phyloP scores from a whole-genome alignment of 2,797 vertebrate species.

The Aselliscus stoliczkanus region DNA sequence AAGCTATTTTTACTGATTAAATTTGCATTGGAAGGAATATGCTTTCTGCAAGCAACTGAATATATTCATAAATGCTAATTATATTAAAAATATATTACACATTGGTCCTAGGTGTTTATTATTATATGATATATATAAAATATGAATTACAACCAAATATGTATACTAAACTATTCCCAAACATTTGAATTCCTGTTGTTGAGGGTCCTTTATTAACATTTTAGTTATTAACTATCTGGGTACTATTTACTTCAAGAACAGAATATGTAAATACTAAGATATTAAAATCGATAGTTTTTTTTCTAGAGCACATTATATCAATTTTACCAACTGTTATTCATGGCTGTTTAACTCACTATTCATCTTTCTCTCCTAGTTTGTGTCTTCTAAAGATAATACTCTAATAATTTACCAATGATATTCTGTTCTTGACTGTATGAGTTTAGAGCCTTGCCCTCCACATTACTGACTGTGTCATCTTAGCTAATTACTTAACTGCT shows the following conservation, averaged over 20 bases:
- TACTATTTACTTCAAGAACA: neutral
- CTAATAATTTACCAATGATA: neutral
- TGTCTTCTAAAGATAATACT: neutral
- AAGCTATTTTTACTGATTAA: slow-evolving; percentile 39
- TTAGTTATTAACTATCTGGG: neutral
- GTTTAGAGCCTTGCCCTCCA: neutral
- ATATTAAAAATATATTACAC: neutral
- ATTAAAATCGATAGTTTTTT: neutral
- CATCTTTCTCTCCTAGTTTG: neutral
- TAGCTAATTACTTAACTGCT: neutral
- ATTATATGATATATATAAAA: neutral
- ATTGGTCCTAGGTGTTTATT: neutral
- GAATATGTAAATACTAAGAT: neutral
- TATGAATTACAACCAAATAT: neutral
- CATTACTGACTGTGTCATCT: neutral
- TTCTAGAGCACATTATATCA: neutral
- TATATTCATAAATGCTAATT: slow-evolving; percentile 4
- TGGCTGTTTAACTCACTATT: neutral
- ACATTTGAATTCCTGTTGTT: neutral
- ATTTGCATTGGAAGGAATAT: slow-evolving; percentile 1
- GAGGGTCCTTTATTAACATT: neutral
- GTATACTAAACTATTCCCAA: neutral
- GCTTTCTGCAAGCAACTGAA: neutral
- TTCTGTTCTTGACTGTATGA: neutral
- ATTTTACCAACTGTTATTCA: neutral